Base-by-base conservation (phyloP, 2,888 invertebrate genomes). In the Minunthozetes semirufus region DNA sequence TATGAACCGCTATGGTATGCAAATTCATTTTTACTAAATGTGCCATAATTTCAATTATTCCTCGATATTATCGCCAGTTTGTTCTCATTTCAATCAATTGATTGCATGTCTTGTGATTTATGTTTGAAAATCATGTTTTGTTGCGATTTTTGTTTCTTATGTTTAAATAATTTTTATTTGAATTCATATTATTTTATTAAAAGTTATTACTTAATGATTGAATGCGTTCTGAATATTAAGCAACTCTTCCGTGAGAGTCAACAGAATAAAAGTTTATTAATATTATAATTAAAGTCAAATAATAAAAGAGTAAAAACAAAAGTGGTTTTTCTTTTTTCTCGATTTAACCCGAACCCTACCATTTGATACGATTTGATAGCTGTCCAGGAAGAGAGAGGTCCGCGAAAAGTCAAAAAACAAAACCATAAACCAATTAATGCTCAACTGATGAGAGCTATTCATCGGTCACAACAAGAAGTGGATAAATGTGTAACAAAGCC, bases 311-410 rank as follows among this genome's bases (percentile, higher is more conserved):
- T 25, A 22, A 13, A 11, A 59, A 59, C 17, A 27, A 66, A 66
- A 66, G 1, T 19, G 19, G 29, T 66, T 38, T 19, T 38, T 8
- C 9, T 19, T 38, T 66, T 66, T 9, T 38, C 53, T 9, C 6
- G 6, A 8, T n/a, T 8, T 53, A 5, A n/a, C 53, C 22, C 22
- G 4, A 33, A 53, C 53, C 53, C 3, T 66, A 3, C 27, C 15
- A 29, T 29, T 29, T 27, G 25, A 17, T 66, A 3, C 27, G 4
- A 29, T 29, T 29, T 27, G 25, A 17, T 48, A 90, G 92, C 92
- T 22, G 92, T 92, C 0, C 92, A 93, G 84, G 89, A 90, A 81
- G 92, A 92, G 82, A 85, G 92, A 74, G 92, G 92, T 0, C 92
- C 92, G 0, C 84, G 92, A 75, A 87, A 87, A 78, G 79, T 77